Evolutionary conservation across 2,797 vertebrate species (phyloP).

Genomic region (Moxostoma hubbsi): DNA sequence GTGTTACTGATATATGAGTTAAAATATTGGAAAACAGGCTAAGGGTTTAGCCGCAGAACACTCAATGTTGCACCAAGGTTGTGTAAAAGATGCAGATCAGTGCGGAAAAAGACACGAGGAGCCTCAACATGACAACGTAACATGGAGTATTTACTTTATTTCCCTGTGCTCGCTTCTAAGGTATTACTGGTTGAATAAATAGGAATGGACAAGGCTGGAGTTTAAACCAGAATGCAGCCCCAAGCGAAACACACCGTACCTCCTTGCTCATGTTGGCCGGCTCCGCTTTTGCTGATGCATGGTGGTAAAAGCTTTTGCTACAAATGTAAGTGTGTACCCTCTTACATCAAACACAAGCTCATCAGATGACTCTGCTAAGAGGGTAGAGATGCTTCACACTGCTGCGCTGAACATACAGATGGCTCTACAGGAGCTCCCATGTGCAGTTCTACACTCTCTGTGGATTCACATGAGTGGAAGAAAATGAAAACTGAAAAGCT

Average conservation of each 20-base stretch:
- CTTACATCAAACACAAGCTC: constrained; percentile 64
- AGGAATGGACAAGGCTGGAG: constrained; percentile 73
- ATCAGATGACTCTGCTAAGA: constrained; percentile 60
- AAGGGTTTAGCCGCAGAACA: constrained; percentile 31
- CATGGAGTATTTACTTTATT: constrained; percentile 69
- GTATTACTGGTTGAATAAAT: constrained; percentile 81
- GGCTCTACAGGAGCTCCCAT: background rate
- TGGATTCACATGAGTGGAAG: background rate
- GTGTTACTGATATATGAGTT: constrained; percentile 24
- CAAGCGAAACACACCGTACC: constrained; percentile 66
- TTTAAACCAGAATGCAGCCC: constrained; percentile 68
- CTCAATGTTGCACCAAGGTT: constrained; percentile 57
- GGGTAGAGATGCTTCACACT: background rate
- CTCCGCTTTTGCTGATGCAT: constrained; percentile 60
- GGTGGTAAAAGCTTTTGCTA: constrained; percentile 64
- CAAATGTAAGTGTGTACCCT: constrained; percentile 61
- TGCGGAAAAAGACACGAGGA: constrained; percentile 60
- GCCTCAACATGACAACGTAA: constrained; percentile 57
- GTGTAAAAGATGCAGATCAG: constrained; percentile 51
- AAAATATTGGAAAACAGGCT: constrained; percentile 37
- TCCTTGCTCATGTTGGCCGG: constrained; percentile 70
- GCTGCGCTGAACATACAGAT: background rate
- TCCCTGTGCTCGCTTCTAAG: constrained; percentile 71
- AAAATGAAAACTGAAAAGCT: background rate
- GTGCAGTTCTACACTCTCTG: background rate